Base-by-base conservation (phyloP, 2,888 invertebrate genomes). In the Geophilus truncorum region DNA sequence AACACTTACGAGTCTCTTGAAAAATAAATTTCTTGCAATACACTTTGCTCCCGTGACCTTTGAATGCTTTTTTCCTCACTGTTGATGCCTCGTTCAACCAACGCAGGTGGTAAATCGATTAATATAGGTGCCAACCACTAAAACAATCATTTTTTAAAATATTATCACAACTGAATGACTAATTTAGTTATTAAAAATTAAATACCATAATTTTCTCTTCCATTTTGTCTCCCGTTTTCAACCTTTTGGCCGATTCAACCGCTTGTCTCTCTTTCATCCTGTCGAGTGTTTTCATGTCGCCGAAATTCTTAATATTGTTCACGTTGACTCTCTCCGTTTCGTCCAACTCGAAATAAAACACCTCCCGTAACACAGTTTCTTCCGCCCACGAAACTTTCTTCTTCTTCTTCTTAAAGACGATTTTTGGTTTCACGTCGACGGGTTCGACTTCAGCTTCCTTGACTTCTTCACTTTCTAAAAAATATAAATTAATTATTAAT, bases 271-370 rank as follows among this genome's bases (percentile, higher is more conserved):
- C 98, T 84, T 93, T 90, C 82, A 91, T 91, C 85, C 94, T 92
- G 86, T 98, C 98, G 89, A 95, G 91, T 86, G 94, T 92, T 86
- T 95, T 95, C 93, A 96, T 93, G 85, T 96, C 96, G 40, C 92
- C 93, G 87, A 97, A 97, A 78, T 85, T 84, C 36, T 87, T 87
- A 91, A 93, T 87, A 93, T 95, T 2, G 93, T 88, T 96, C 0
- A 98, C 97, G 88, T 98, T 98, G 0, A 96, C 95, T 85, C 98
- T 91, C 88, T 98, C 98, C 18, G 94, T 96, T 88, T 97, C 97
- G 87, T 98, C 97, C 84, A 97, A 88, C 87, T 97, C 97, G 87
- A 98, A 98, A 88, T 92, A 97, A 84, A 93, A 92, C 81, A 95
- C 90, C 85, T 94, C 92, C 84, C 93, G 93, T 36, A 98, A 88